Evolutionary conservation across 2,797 vertebrate species (phyloP).

Genomic region (Pipistrellus pipistrellus): DNA sequence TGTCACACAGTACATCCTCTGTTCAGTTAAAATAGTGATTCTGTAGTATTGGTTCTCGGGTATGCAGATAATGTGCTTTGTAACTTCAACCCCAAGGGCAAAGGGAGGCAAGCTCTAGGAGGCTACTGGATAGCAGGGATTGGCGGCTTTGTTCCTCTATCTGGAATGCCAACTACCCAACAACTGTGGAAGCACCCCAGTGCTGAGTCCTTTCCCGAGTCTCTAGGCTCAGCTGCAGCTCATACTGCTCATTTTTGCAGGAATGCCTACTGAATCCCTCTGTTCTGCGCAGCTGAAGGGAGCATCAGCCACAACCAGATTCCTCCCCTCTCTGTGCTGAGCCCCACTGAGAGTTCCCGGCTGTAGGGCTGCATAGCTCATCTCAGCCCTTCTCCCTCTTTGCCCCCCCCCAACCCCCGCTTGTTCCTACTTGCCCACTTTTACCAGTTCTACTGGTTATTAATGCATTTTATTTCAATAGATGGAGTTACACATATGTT

Average conservation of each 20-base stretch:
- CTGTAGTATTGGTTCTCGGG: neutral
- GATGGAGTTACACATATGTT: no score
- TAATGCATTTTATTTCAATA: no score
- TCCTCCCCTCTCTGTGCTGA: neutral
- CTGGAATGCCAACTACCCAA: neutral
- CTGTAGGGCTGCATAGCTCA: neutral
- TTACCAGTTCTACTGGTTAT: neutral
- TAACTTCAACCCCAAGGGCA: neutral
- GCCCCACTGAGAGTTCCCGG: neutral
- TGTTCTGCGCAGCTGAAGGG: neutral
- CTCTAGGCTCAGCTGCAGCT: neutral
- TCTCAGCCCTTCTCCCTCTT: neutral
- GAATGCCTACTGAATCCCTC: neutral
- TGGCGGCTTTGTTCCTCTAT: neutral
- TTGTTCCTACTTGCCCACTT: neutral
- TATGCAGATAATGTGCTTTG: neutral
- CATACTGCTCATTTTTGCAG: neutral
- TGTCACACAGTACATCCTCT: neutral
- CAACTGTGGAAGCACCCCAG: neutral
- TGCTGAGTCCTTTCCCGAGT: neutral
- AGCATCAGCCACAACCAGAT: neutral
- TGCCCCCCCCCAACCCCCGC: fast-evolving
- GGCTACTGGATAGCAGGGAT: neutral
- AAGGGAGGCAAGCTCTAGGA: neutral
- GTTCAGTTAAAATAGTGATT: neutral